Evolutionary conservation across 2,888 invertebrate species (phyloP).

Genomic region (Ditula angustiorana): DNA sequence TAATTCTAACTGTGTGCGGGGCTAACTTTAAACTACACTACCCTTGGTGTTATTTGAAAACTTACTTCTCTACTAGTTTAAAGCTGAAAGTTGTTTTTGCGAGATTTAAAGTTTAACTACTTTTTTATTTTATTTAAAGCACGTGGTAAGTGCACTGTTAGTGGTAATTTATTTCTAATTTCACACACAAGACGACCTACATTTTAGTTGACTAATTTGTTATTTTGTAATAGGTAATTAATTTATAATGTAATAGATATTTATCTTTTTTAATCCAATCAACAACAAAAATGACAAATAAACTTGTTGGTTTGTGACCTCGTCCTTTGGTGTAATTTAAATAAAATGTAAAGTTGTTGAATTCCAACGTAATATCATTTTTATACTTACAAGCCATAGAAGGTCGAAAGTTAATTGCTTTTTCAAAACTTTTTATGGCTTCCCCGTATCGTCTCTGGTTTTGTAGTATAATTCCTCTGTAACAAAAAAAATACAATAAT

Average conservation of each 20-base stretch:
- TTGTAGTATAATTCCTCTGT: conserved; percentile 96
- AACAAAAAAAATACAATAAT: conserved; percentile 74
- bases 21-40: conserved; percentile 21
- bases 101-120: conserved; percentile 1
- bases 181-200: neutral
- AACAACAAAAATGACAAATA: too few species aligned
- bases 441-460: conserved; percentile 94
- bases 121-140: neutral
- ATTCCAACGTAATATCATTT: too few species aligned
- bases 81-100: conserved; percentile 2
- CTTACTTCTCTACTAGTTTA: too few species aligned
- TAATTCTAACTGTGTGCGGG: conserved; percentile 11
- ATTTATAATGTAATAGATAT: too few species aligned
- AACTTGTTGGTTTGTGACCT: too few species aligned
- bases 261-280: too few species aligned
- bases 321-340: too few species aligned
- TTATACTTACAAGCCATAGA: conserved; percentile 96
- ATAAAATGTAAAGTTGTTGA: too few species aligned
- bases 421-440: conserved; percentile 95
- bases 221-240: too few species aligned
- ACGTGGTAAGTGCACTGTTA: too few species aligned
- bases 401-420: conserved; percentile 96
- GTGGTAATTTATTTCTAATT: neutral
- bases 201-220: too few species aligned
- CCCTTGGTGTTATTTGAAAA: conserved; percentile 17